phyloP scores from a whole-genome alignment of 1,140 invertebrate species.

The Babylonia areolata region DNA sequence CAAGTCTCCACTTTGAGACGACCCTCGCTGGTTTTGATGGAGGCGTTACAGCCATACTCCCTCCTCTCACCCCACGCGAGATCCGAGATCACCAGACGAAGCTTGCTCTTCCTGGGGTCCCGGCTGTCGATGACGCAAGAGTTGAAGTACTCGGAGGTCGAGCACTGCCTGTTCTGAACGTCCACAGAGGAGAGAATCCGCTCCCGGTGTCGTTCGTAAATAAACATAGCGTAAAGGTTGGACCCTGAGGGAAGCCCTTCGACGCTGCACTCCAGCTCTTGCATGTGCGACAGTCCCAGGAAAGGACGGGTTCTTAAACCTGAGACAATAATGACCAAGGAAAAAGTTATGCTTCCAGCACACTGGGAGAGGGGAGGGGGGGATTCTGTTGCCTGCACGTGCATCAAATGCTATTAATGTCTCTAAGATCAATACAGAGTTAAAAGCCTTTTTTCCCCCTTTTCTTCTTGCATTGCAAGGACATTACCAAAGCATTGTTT shows the following conservation, averaged over 20 bases:
- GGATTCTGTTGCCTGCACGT: too few relatives aligned
- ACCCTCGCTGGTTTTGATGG: not conserved
- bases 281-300: not conserved
- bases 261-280: conserved; percentile 18
- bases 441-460: too few relatives aligned
- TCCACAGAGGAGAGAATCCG: not conserved
- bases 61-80: conserved; percentile 5
- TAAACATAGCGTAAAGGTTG: not conserved
- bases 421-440: too few relatives aligned
- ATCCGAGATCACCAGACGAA: not conserved
- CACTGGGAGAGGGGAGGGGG: too few relatives aligned
- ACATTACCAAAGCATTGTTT: too few relatives aligned
- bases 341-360: too few relatives aligned
- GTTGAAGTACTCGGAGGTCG: conserved; percentile 16
- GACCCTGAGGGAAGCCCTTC: not conserved
- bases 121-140: conserved; percentile 4
- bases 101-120: not conserved
- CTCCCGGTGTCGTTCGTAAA: conserved; percentile 1
- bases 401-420: too few relatives aligned
- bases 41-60: conserved; percentile 26
- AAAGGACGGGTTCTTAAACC: not conserved
- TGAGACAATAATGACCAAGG: not conserved
- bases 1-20: not conserved
- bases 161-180: not conserved
- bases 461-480: too few relatives aligned